Conservation (phyloP, 2,888 invertebrate species). For the Villa cingulata region DNA sequence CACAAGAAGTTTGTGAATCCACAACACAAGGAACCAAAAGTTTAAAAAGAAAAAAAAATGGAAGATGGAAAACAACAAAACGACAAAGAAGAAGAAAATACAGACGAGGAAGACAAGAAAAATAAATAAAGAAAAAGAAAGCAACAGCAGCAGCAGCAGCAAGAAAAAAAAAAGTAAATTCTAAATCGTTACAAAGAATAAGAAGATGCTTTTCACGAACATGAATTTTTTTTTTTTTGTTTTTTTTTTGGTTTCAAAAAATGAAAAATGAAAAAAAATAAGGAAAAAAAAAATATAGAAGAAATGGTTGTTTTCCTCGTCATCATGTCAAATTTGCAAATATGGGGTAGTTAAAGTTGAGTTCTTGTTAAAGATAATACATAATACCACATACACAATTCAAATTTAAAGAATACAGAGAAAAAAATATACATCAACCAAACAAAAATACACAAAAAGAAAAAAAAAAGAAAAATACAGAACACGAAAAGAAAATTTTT, state of each 20-base stretch:
- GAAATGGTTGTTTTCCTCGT: conserved; percentile 11
- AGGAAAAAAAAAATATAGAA: too few relatives aligned
- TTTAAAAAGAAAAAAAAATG: too few relatives aligned
- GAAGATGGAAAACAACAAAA: too few relatives aligned
- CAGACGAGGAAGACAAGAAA: neutral
- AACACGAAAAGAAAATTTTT: too few relatives aligned
- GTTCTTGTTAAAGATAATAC: neutral
- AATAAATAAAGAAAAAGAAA: conserved; percentile 1
- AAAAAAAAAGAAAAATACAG: conserved; percentile 1
- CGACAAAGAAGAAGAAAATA: neutral
- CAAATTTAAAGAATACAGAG: too few relatives aligned
- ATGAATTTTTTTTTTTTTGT: too few relatives aligned
- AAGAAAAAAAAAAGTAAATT: neutral
- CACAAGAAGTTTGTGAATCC: neutral
- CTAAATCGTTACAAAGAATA: neutral
- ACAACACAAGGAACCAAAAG: too few relatives aligned
- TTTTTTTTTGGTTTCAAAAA: too few relatives aligned
- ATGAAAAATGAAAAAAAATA: too few relatives aligned
- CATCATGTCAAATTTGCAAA: conserved; percentile 13
- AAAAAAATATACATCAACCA: neutral
- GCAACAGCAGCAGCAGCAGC: too few relatives aligned
- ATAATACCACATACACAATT: too few relatives aligned
- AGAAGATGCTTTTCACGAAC: neutral
- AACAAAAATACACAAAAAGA: conserved; percentile 3
- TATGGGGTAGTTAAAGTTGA: conserved; percentile 9